These are phyloP conservation scores for Lanistes nyassanus DNA, from an alignment of 1,140 invertebrate species.

Conservation along the genomic window DNA sequence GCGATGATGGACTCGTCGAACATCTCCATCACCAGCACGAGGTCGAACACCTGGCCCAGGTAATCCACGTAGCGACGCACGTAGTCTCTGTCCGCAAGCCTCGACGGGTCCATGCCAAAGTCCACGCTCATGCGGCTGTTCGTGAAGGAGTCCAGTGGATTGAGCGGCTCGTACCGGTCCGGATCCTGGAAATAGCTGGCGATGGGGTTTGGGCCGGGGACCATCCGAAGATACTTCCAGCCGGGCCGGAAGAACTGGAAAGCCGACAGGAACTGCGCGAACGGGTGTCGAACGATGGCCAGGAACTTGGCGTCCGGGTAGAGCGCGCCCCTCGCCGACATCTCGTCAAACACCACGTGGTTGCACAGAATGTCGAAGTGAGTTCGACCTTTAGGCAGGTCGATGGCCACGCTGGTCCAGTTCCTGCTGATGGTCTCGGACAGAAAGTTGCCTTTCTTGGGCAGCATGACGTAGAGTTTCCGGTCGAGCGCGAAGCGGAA, in stretches of 20 bases:
- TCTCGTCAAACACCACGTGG: conserved; percentile 46
- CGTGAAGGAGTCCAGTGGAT: conserved; percentile 30
- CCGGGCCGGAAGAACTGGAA: conserved; percentile 37
- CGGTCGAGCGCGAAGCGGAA: conserved; percentile 43
- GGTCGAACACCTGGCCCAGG: conserved; percentile 41
- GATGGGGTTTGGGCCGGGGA: conserved; percentile 34
- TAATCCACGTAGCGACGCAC: conserved; percentile 32
- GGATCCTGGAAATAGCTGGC: conserved; percentile 33
- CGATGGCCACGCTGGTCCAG: conserved; percentile 14
- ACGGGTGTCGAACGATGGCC: conserved; percentile 48
- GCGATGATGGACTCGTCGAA: conserved; percentile 53
- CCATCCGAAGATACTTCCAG: conserved; percentile 34
- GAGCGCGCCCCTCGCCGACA: conserved; percentile 16
- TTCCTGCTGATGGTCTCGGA: conserved; percentile 24
- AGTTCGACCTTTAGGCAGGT: conserved; percentile 22
- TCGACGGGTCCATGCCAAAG: conserved; percentile 38
- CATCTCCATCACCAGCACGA: conserved; percentile 48
- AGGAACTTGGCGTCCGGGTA: conserved; percentile 48
- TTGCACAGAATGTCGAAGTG: conserved; percentile 45
- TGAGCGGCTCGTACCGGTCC: conserved; percentile 14
- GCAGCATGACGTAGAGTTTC: conserved; percentile 46
- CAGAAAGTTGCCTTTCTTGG: conserved; percentile 27
- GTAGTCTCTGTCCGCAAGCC: conserved; percentile 5
- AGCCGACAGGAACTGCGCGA: conserved; percentile 47
- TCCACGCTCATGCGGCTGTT: conserved; percentile 53